Evolutionary conservation across 2,113 vertebrate species (phyloP).

Genomic region (Pycnonotus jocosus): DNA sequence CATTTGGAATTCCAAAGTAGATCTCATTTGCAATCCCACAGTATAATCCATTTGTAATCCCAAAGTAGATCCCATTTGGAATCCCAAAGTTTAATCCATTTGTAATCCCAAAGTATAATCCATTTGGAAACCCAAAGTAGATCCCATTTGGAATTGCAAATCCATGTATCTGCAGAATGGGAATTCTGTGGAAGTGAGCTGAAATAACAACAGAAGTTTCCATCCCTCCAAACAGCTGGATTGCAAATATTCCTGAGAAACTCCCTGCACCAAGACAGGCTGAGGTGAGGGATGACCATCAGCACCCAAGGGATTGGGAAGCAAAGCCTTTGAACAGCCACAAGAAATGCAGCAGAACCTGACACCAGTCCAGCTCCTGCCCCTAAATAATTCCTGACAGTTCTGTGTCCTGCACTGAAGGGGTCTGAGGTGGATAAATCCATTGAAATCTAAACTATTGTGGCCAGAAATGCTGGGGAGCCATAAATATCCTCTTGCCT

Average conservation of each 20-base stretch:
- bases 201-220: not conserved
- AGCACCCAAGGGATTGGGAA: not conserved
- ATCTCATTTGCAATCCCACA: not conserved
- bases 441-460: not conserved
- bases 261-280: not conserved
- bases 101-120: no score
- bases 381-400: not conserved
- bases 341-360: not conserved
- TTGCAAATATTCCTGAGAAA: not conserved
- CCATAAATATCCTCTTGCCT: not conserved
- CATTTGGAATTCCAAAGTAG: not conserved
- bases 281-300: not conserved
- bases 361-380: not conserved
- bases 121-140: not conserved
- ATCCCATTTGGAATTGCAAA: not conserved
- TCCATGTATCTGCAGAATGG: not conserved
- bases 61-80: not conserved
- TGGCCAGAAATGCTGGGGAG: not conserved
- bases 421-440: not conserved
- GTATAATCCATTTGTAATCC: no score
- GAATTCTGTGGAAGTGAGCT: not conserved
- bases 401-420: not conserved
- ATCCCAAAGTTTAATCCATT: not conserved
- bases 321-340: not conserved
- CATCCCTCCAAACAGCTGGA: not conserved